A percentile compares a stretch with the other conserved stretches of the same genome.
These are phyloP conservation scores for Dynastes hyllus DNA, from an alignment of 2,888 invertebrate genomes.

Conservation along the genomic window DNA sequence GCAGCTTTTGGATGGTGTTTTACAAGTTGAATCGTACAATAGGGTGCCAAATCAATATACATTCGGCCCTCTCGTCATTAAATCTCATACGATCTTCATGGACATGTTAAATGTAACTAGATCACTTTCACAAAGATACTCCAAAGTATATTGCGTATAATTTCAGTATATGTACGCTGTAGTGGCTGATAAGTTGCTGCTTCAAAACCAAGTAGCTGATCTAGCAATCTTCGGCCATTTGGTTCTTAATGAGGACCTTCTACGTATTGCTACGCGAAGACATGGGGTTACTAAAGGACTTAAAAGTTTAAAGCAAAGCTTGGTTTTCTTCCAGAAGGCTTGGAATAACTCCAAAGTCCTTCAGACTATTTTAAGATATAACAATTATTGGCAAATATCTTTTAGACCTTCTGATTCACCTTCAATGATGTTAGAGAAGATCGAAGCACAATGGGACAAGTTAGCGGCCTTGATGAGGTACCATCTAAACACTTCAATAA, in stretches of 20 bases:
- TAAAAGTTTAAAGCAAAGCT: slow-evolving; percentile 34
- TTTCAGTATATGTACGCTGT: slow-evolving; percentile 48
- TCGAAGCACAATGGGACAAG: slow-evolving; percentile 61
- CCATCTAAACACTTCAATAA: slow-evolving; percentile 72
- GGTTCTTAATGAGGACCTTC: slow-evolving; percentile 74
- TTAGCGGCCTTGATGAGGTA: slow-evolving; percentile 64
- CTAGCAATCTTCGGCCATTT: slow-evolving; percentile 78
- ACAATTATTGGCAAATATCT: slow-evolving; percentile 67
- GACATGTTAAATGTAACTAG: slow-evolving; percentile 47
- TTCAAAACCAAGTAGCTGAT: slow-evolving; percentile 74
- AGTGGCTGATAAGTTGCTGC: slow-evolving; percentile 69
- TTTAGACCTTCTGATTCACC: slow-evolving; percentile 61
- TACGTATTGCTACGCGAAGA: slow-evolving; percentile 71
- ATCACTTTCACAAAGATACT: not conserved
- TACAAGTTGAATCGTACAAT: slow-evolving; percentile 11
- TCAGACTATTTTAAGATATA: slow-evolving; percentile 65
- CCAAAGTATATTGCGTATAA: not conserved
- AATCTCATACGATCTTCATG: slow-evolving; percentile 38
- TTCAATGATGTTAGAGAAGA: slow-evolving; percentile 66
- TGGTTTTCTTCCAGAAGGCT: slow-evolving; percentile 62
- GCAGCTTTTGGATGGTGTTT: slow-evolving; percentile 9
- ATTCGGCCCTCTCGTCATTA: slow-evolving; percentile 3
- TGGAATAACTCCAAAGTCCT: slow-evolving; percentile 65
- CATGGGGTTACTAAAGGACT: slow-evolving; percentile 65
- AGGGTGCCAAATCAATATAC: slow-evolving; percentile 22